These are phyloP conservation scores for Hassar affinis DNA, from an alignment of 2,113 vertebrate genomes.

Conservation along the genomic window DNA sequence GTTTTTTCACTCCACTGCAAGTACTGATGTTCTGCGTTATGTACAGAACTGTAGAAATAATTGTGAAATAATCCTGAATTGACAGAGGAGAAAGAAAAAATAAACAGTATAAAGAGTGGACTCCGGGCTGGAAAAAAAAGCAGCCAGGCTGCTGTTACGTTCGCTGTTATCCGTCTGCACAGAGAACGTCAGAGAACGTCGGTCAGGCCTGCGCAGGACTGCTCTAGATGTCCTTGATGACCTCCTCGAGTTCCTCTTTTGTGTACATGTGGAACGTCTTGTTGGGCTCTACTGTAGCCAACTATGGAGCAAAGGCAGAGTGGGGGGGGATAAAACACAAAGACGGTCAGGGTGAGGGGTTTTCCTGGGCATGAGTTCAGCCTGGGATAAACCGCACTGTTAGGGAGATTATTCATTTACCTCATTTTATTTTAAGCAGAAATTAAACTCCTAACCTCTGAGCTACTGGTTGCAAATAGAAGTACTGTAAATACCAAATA, in stretches of 20 bases:
- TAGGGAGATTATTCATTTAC: neutral
- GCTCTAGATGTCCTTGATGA: conserved; percentile 94
- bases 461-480: neutral
- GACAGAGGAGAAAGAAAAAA: conserved; percentile 54
- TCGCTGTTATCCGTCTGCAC: conserved; percentile 47
- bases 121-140: conserved; percentile 56
- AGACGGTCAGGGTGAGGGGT: neutral
- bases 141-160: conserved; percentile 61
- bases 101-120: conserved; percentile 62
- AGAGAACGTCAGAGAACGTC: conserved; percentile 31
- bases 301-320: conserved; percentile 65
- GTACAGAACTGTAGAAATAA: conserved; percentile 63
- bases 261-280: conserved; percentile 98
- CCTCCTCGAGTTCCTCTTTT: conserved; percentile 96
- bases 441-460: too few relatives aligned
- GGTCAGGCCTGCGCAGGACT: conserved; percentile 38
- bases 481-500: neutral
- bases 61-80: conserved; percentile 30
- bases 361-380: neutral
- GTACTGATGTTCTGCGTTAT: conserved; percentile 56
- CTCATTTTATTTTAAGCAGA: too few relatives aligned
- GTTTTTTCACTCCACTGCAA: conserved; percentile 51
- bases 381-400: neutral
- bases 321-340: neutral
- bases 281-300: conserved; percentile 91